Percentiles rank a stretch among this genome's conserved stretches.
phyloP scores from a whole-genome alignment of 2,797 vertebrate species.

The Acanthurus leucopareius region DNA sequence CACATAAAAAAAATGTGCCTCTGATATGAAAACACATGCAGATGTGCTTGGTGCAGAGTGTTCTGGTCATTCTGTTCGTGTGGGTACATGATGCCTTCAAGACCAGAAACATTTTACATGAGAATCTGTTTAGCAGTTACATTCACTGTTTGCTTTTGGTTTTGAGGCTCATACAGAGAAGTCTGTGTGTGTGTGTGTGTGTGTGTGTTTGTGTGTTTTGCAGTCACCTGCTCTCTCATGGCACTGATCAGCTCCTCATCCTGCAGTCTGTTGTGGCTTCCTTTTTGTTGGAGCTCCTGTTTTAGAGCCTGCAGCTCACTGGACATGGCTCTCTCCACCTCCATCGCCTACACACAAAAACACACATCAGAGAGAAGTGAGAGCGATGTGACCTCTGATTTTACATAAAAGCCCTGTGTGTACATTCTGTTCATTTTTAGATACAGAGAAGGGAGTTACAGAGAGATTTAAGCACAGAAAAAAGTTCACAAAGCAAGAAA shows the following conservation, averaged over 20 bases:
- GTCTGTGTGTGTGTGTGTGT: neutral
- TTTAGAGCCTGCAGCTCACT: conserved; percentile 83
- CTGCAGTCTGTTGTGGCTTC: conserved; percentile 68
- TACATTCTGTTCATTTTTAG: neutral
- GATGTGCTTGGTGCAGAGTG: neutral
- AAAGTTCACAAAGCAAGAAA: neutral
- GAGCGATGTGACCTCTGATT: neutral
- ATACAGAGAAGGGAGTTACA: neutral
- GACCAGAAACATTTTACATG: neutral
- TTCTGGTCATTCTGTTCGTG: conserved; percentile 10
- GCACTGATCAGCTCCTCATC: conserved; percentile 85
- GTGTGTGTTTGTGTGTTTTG: neutral
- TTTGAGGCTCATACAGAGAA: neutral
- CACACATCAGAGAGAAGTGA: conserved; percentile 26
- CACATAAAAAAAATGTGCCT: neutral
- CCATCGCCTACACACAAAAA: conserved; percentile 76
- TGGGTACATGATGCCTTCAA: neutral
- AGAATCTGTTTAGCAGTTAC: neutral
- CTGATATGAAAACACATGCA: neutral
- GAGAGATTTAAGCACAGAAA: neutral
- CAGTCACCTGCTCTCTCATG: conserved; percentile 85
- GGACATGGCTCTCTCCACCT: conserved; percentile 82
- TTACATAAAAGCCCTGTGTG: neutral
- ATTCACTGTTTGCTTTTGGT: neutral
- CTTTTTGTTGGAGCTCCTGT: conserved; percentile 77